Percentiles rank a stretch among this genome's conserved stretches.
Conservation (phyloP, 2,113 vertebrate species). For the Forbesichthys papilliferus region DNA sequence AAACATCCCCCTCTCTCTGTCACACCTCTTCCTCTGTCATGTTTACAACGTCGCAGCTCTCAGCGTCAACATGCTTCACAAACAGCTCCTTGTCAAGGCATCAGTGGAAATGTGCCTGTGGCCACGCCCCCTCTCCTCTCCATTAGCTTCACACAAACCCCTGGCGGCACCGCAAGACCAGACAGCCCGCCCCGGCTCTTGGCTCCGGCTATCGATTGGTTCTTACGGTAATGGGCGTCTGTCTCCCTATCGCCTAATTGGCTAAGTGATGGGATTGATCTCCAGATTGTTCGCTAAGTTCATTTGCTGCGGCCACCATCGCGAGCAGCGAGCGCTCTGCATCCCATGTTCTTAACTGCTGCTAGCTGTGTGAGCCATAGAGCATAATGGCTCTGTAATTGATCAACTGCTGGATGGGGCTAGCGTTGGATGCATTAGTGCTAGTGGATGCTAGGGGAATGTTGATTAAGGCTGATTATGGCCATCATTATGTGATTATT, state of each 20-base stretch:
- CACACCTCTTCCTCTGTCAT: constrained; percentile 37
- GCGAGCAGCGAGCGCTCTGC: constrained; percentile 56
- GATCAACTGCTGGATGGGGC: constrained; percentile 60
- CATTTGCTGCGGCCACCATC: constrained; percentile 61
- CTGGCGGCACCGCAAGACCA: constrained; percentile 48
- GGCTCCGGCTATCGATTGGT: constrained; percentile 77
- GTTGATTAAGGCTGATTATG: constrained; percentile 68
- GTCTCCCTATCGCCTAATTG: constrained; percentile 80
- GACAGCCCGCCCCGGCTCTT: constrained; percentile 65
- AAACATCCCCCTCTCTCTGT: constrained; percentile 21
- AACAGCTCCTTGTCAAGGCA: constrained; percentile 31
- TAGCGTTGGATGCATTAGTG: constrained; percentile 65
- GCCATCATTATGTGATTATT: constrained; percentile 56
- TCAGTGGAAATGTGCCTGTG: constrained; percentile 28
- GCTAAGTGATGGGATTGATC: constrained; percentile 81
- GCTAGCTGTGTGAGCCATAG: constrained; percentile 50
- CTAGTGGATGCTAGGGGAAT: constrained; percentile 62
- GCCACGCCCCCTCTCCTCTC: constrained; percentile 44
- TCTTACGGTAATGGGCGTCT: constrained; percentile 76
- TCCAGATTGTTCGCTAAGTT: constrained; percentile 75
- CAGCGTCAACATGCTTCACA: constrained; percentile 32
- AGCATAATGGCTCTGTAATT: constrained; percentile 71
- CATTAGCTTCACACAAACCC: constrained; percentile 62
- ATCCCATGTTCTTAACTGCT: constrained; percentile 46
- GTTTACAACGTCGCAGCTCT: constrained; percentile 46